Conservation (phyloP, 2,113 vertebrate species). For the Struthidea cinerea region DNA sequence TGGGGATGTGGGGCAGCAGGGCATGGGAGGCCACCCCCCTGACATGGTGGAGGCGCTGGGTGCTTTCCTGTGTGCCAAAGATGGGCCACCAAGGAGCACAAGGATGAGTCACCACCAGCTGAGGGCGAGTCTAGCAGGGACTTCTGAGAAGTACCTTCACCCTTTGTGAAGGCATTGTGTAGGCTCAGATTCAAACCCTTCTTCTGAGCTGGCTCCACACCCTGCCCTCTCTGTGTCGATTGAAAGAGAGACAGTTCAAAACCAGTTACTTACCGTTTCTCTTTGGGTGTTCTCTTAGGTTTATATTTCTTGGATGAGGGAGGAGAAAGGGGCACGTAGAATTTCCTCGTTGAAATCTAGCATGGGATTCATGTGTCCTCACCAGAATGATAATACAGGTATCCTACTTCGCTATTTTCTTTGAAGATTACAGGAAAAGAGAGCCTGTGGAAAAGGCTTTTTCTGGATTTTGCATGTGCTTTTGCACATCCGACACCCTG, state of each 20-base stretch:
- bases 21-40: neutral
- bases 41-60: neutral
- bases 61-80: neutral
- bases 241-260: neutral
- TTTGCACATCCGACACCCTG: fast-evolving
- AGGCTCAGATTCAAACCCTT: neutral
- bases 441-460: neutral
- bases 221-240: neutral
- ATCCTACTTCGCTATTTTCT: neutral
- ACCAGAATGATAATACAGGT: neutral
- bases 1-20: neutral
- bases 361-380: neutral
- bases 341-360: neutral
- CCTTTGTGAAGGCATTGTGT: neutral
- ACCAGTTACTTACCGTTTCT: neutral
- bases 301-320: neutral
- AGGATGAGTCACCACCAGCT: neutral
- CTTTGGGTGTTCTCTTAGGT: neutral
- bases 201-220: neutral
- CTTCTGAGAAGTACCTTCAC: neutral
- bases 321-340: neutral
- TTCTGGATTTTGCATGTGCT: neutral
- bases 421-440: neutral
- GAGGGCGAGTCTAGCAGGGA: neutral
- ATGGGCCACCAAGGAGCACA: neutral